Evolutionary conservation across 2,888 invertebrate genomes (phyloP).

Genomic region (Augochlorella aurata): DNA sequence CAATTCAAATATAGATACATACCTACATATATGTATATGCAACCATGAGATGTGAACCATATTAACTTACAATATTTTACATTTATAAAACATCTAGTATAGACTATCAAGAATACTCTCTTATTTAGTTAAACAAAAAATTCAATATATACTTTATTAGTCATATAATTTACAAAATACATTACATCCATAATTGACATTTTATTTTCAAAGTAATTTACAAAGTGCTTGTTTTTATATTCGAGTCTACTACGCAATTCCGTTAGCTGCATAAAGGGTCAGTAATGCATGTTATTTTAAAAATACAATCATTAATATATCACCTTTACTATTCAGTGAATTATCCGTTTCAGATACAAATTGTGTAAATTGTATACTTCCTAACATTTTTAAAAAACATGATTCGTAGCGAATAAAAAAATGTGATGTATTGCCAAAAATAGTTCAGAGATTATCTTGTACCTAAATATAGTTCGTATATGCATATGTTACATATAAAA

Average conservation of each 20-base stretch:
- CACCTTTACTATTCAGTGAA: constrained; percentile 13
- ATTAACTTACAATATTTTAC: background rate
- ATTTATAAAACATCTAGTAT: background rate
- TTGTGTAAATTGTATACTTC: constrained; percentile 9
- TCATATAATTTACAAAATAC: constrained; percentile 13
- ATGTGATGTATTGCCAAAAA: constrained; percentile 9
- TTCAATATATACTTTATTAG: background rate
- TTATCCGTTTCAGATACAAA: constrained; percentile 22
- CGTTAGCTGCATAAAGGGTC: background rate
- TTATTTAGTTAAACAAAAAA: background rate
- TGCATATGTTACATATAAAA: constrained; percentile 19
- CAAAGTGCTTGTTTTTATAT: constrained; percentile 4
- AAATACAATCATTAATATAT: constrained; percentile 24
- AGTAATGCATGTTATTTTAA: constrained; percentile 1
- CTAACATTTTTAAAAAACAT: constrained; percentile 41
- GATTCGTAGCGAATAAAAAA: constrained; percentile 23
- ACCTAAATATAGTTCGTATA: constrained; percentile 1
- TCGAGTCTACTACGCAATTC: constrained; percentile 14
- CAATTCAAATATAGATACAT: background rate
- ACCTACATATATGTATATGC: background rate
- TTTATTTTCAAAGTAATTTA: constrained; percentile 19
- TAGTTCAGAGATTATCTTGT: constrained; percentile 21
- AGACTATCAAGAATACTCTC: background rate
- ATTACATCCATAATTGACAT: constrained; percentile 5
- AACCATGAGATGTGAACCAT: background rate